phyloP scores from a whole-genome alignment of 92 coral and sea anemone genomes.

The Parazoanthus darwini region DNA sequence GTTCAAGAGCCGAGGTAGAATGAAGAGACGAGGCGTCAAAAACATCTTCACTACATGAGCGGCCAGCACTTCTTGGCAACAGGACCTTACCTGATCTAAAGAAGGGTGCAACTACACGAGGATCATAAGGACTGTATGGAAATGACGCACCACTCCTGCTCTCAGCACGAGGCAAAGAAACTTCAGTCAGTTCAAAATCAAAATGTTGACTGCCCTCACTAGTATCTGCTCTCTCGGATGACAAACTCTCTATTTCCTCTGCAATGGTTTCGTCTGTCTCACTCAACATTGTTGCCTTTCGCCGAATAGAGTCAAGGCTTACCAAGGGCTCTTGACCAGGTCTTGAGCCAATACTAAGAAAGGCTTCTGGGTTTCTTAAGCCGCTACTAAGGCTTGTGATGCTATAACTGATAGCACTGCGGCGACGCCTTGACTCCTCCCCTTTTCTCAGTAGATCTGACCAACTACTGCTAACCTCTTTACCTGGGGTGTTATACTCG shows the following conservation, averaged over 20 bases:
- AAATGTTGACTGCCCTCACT: constrained; percentile 11
- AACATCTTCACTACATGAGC: constrained; percentile 2
- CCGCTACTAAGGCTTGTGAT: constrained; percentile 34
- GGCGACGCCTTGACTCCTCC: constrained; percentile 52
- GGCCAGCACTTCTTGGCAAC: constrained; percentile 54
- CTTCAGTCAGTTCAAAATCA: constrained; percentile 53
- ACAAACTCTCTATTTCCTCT: constrained; percentile 18
- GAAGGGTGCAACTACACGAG: constrained; percentile 76
- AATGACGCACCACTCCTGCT: constrained; percentile 77
- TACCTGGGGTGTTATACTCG: constrained; percentile 52
- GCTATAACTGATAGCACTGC: constrained; percentile 41
- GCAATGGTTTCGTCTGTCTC: constrained; percentile 28
- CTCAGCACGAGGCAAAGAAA: constrained; percentile 63
- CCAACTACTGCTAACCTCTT: constrained; percentile 55
- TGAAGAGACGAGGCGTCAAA: neutral
- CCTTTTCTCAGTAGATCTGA: constrained; percentile 72
- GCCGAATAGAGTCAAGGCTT: constrained; percentile 48
- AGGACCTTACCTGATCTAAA: constrained; percentile 55
- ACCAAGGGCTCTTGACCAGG: constrained; percentile 6
- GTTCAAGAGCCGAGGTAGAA: neutral
- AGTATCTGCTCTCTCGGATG: neutral
- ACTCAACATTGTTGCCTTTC: neutral
- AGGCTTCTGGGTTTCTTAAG: constrained; percentile 14
- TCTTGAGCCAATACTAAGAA: constrained; percentile 14
- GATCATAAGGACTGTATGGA: constrained; percentile 87